These are phyloP conservation scores for Cataglyphis albicans DNA, from an alignment of 2,888 invertebrate genomes.

Conservation along the genomic window DNA sequence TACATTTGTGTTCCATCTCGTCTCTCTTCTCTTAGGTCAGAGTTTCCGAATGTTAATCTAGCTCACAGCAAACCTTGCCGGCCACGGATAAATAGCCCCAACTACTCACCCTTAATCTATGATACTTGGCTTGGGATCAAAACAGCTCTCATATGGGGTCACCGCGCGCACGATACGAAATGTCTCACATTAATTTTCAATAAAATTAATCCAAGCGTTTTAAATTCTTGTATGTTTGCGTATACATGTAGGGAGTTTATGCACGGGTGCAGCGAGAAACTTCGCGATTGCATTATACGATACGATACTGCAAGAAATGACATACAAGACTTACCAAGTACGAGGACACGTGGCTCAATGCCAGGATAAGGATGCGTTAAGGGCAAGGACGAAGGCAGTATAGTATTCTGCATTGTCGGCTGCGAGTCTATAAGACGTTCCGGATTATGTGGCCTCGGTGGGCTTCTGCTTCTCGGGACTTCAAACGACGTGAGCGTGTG, in stretches of 20 bases:
- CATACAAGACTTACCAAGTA: constrained; percentile 82
- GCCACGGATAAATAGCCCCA: constrained; percentile 30
- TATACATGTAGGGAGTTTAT: not conserved
- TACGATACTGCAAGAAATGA: not conserved
- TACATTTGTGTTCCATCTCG: not conserved
- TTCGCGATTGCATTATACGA: not conserved
- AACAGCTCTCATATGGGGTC: constrained; percentile 14
- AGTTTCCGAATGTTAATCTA: not conserved
- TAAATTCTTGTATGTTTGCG: not conserved
- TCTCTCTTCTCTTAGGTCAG: not conserved
- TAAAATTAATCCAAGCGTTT: constrained; percentile 19
- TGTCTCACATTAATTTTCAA: not conserved
- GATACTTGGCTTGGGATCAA: constrained; percentile 47
- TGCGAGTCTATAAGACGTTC: constrained; percentile 86
- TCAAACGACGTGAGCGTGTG: constrained; percentile 95
- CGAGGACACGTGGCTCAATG: constrained; percentile 84
- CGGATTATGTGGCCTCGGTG: constrained; percentile 86
- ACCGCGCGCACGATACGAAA: not conserved
- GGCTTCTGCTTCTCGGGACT: constrained; percentile 86
- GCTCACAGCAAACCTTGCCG: not conserved
- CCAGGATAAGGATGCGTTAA: constrained; percentile 78
- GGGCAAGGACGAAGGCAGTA: constrained; percentile 76
- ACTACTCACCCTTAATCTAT: constrained; percentile 41
- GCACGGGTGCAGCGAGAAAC: not conserved
- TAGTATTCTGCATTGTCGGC: constrained; percentile 81